These are phyloP conservation scores for Nasonia oneida DNA, from an alignment of 2,888 invertebrate genomes.

Conservation along the genomic window DNA sequence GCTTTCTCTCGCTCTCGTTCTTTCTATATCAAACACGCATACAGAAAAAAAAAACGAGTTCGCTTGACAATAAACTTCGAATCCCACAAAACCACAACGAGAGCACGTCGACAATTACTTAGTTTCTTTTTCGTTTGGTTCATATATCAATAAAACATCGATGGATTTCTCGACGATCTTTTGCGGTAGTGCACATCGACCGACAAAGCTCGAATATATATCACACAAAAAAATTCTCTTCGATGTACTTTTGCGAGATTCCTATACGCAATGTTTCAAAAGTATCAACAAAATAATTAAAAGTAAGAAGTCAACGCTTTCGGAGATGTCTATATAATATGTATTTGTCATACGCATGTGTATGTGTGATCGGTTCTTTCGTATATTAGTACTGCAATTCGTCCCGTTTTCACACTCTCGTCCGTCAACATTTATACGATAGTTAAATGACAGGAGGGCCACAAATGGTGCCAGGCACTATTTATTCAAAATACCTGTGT, in stretches of 20 bases:
- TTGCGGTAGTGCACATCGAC: slow-evolving; percentile 12
- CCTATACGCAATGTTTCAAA: slow-evolving; percentile 12
- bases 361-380: slow-evolving; percentile 43
- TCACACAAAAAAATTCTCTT: slow-evolving; percentile 1
- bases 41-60: slow-evolving; percentile 45
- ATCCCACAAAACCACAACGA: slow-evolving; percentile 33
- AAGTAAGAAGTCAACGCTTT: slow-evolving; percentile 40
- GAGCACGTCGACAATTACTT: background rate
- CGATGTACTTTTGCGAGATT: slow-evolving; percentile 36
- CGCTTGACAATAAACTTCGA: slow-evolving; percentile 26
- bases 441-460: slow-evolving; percentile 75
- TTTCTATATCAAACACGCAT: slow-evolving; percentile 59
- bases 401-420: slow-evolving; percentile 8
- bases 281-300: slow-evolving; percentile 19
- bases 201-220: slow-evolving; percentile 12
- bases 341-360: slow-evolving; percentile 41
- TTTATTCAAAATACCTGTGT: slow-evolving; percentile 78
- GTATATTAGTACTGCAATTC: slow-evolving; percentile 43
- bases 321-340: slow-evolving; percentile 50
- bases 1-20: slow-evolving; percentile 55
- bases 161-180: slow-evolving; percentile 8
- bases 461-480: slow-evolving; percentile 79
- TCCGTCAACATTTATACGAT: slow-evolving; percentile 55
- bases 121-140: slow-evolving; percentile 20
- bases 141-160: slow-evolving; percentile 24